Conservation (phyloP, 2,797 vertebrate genomes). For the Spinibarbus caldwelli region DNA sequence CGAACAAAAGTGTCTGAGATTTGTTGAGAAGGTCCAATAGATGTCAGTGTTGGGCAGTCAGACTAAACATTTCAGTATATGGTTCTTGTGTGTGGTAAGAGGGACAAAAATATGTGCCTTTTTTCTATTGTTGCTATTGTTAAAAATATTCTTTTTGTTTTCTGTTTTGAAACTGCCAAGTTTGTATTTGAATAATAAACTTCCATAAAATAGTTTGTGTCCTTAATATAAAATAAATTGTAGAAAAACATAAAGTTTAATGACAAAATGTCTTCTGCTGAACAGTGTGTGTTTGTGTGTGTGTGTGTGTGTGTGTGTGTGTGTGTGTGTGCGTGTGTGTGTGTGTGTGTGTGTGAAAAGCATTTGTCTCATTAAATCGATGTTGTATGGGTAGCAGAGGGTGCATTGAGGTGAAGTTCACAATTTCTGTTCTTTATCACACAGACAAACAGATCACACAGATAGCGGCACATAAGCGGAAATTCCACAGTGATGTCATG, state of each 20-base stretch:
- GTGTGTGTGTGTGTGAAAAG: conserved; percentile 8
- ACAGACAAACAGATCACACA: conserved; percentile 51
- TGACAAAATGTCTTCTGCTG: background rate
- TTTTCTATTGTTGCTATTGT: conserved; percentile 78
- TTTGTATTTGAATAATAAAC: conserved; percentile 80
- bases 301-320: conserved; percentile 40
- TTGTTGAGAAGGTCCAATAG: conserved; percentile 14
- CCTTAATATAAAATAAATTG: background rate
- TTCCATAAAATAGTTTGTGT: conserved; percentile 26
- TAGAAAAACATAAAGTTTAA: background rate
- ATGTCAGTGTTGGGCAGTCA: conserved; percentile 33
- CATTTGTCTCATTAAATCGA: conserved; percentile 52
- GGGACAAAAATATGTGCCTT: conserved; percentile 76
- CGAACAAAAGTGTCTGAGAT: background rate
- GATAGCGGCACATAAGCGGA: conserved; percentile 43
- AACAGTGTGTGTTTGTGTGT: conserved; percentile 16
- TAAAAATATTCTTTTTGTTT: conserved; percentile 73
- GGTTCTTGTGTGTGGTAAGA: conserved; percentile 40
- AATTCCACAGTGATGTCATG: conserved; percentile 56
- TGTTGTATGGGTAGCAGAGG: background rate
- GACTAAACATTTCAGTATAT: conserved; percentile 45
- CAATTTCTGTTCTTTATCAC: background rate
- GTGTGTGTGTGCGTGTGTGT: background rate
- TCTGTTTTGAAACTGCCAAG: conserved; percentile 62
- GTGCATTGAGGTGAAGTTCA: conserved; percentile 50